These are phyloP conservation scores for Netelia melanura DNA, from an alignment of 2,888 invertebrate genomes.

Conservation along the genomic window DNA sequence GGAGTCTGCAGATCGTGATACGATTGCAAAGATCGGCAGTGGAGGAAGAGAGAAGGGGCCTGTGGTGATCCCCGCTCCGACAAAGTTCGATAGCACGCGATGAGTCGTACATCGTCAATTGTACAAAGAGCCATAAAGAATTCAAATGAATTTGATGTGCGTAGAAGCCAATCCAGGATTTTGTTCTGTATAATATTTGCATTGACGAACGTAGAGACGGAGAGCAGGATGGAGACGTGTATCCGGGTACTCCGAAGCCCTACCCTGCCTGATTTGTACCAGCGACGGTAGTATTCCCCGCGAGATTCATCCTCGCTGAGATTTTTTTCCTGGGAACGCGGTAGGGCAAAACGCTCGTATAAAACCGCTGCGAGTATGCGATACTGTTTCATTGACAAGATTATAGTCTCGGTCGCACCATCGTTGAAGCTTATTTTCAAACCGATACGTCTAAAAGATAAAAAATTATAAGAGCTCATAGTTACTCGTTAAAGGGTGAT, in stretches of 20 bases:
- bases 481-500: conserved; percentile 30
- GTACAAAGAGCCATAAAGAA: conserved; percentile 58
- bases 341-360: conserved; percentile 75
- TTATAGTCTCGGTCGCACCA: conserved; percentile 52
- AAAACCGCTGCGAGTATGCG: conserved; percentile 78
- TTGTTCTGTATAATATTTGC: conserved; percentile 21
- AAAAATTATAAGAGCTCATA: conserved; percentile 10
- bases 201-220: conserved; percentile 1
- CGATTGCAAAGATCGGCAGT: conserved; percentile 53
- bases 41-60: neutral
- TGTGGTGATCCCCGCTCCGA: conserved; percentile 45
- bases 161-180: conserved; percentile 1
- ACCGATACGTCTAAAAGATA: neutral
- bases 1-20: conserved; percentile 59
- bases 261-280: neutral
- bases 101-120: conserved; percentile 14
- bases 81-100: conserved; percentile 43
- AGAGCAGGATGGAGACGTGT: neutral
- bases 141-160: conserved; percentile 49
- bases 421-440: conserved; percentile 26
- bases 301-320: conserved; percentile 49
- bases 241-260: neutral
- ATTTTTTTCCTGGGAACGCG: conserved; percentile 60
- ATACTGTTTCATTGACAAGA: conserved; percentile 74
- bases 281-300: neutral